Evolutionary conservation across 2,797 vertebrate species (phyloP).

Genomic region (Octomys mimax): DNA sequence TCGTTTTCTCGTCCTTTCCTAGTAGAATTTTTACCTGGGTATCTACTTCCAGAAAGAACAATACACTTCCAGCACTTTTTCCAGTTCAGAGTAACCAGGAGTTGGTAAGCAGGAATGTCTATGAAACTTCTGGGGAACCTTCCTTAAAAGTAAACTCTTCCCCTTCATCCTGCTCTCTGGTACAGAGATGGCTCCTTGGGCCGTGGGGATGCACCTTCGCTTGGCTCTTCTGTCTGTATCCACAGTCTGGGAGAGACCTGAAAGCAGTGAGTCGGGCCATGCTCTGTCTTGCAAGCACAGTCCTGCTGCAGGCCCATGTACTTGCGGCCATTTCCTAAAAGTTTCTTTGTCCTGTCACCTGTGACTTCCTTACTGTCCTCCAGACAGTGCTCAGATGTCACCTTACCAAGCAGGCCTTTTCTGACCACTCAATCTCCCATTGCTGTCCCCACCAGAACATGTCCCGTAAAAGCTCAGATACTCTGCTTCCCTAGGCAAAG

Average conservation of each 20-base stretch:
- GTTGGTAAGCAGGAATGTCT: not conserved
- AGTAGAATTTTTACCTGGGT: not conserved
- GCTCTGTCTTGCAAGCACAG: rapidly evolving
- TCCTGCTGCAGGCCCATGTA: rapidly evolving
- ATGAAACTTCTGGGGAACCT: not conserved
- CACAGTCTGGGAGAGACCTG: not conserved
- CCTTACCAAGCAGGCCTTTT: not conserved
- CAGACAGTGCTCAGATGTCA: not conserved
- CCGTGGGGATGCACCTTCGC: not conserved
- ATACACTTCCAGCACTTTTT: not conserved
- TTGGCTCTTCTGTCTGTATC: not conserved
- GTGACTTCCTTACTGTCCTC: not conserved
- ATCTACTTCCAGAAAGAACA: not conserved
- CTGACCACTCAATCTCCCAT: not conserved
- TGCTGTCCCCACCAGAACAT: not conserved
- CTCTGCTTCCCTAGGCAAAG: not conserved
- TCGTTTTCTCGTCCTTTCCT: not conserved
- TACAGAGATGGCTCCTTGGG: not conserved
- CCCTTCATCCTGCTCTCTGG: not conserved
- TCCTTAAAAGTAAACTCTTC: not conserved
- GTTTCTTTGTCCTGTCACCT: not conserved
- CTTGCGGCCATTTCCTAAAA: not conserved
- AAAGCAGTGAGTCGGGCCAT: not conserved
- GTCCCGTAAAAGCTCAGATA: not conserved
- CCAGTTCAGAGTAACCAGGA: not conserved